Evolutionary conservation across 2,888 invertebrate species (phyloP).

Genomic region (Tenthredo amoena): DNA sequence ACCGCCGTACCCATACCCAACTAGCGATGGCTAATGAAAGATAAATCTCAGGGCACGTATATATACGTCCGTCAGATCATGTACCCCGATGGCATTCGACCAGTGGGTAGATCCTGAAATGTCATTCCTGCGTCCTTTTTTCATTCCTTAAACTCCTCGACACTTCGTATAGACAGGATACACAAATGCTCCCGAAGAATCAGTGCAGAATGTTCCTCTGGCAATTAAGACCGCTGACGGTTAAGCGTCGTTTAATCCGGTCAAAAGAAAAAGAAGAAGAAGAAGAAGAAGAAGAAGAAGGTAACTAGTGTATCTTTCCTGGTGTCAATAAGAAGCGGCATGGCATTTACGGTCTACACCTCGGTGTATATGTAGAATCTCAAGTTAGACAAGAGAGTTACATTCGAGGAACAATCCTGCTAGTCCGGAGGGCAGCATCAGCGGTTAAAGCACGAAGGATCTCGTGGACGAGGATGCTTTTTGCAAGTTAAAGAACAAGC

Average conservation of each 20-base stretch:
- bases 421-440: background rate
- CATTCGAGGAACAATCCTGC: background rate
- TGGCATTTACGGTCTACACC: conserved; percentile 2
- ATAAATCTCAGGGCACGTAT: conserved; percentile 68
- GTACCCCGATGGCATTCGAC: background rate
- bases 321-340: conserved; percentile 2
- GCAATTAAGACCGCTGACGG: conserved; percentile 47
- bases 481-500: conserved; percentile 4
- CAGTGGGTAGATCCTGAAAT: background rate
- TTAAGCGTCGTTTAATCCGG: conserved; percentile 43
- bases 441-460: background rate
- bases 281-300: conserved; percentile 54
- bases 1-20: background rate
- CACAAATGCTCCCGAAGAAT: background rate
- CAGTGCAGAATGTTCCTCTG: conserved; percentile 28
- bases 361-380: background rate
- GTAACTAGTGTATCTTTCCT: conserved; percentile 30
- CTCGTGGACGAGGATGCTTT: conserved; percentile 8
- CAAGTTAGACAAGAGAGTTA: conserved; percentile 10
- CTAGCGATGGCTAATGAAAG: conserved; percentile 69
- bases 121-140: too few species aligned
- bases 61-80: background rate
- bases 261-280: conserved; percentile 57
- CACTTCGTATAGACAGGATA: background rate
- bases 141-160: too few species aligned